phyloP scores from a whole-genome alignment of 2,888 invertebrate species.

The Andrena praecox region DNA sequence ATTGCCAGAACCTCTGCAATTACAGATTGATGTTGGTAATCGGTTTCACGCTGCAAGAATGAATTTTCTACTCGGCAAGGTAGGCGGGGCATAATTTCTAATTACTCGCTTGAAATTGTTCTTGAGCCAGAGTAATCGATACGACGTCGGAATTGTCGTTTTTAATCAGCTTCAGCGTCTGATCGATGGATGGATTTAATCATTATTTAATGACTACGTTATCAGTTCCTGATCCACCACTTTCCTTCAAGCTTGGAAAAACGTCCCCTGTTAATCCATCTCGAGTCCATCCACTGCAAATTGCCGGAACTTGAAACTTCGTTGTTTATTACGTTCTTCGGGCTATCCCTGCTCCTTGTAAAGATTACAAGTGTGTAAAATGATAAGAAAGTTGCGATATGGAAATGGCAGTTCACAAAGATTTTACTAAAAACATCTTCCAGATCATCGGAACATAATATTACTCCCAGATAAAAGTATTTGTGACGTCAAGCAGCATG shows the following conservation, averaged over 20 bases:
- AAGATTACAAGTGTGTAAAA: no score
- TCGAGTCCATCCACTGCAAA: background rate
- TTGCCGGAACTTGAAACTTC: conserved; percentile 23
- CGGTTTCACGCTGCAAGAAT: conserved; percentile 42
- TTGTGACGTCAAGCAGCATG: no score
- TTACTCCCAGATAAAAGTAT: no score
- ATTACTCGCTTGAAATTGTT: conserved; percentile 46
- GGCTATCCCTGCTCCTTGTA: background rate
- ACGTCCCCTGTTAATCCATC: conserved; percentile 21
- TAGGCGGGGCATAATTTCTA: conserved; percentile 37
- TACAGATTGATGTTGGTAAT: conserved; percentile 47
- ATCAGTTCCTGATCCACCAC: conserved; percentile 3
- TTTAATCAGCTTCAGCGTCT: conserved; percentile 16
- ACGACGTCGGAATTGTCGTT: conserved; percentile 9
- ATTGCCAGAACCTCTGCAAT: conserved; percentile 61
- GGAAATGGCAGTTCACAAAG: background rate
- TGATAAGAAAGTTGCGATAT: background rate
- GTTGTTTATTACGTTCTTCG: background rate
- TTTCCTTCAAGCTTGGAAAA: background rate
- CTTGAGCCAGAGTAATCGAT: conserved; percentile 12
- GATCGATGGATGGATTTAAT: conserved; percentile 27
- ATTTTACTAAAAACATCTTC: background rate
- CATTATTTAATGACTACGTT: conserved; percentile 41
- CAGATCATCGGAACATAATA: background rate
- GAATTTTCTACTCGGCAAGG: conserved; percentile 35